Percentiles rank a stretch among this genome's conserved stretches.
Conservation (phyloP, 2,888 invertebrate species). For the Eustalomyia histrio region DNA sequence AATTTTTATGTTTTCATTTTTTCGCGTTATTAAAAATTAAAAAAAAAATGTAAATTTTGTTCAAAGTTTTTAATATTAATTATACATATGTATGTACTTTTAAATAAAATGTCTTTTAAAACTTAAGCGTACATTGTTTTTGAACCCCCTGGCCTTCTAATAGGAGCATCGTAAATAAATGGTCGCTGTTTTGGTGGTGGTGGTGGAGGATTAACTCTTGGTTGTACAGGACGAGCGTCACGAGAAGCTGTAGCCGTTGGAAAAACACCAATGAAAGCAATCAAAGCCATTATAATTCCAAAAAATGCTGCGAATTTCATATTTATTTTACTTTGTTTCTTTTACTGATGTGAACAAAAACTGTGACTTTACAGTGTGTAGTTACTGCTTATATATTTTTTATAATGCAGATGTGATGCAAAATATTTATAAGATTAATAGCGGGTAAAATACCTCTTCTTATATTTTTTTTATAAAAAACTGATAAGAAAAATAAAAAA, state of each 20-base stretch:
- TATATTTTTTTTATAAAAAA: constrained; percentile 2
- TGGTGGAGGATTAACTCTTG: constrained; percentile 33
- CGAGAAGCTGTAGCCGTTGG: constrained; percentile 30
- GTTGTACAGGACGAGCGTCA: constrained; percentile 40
- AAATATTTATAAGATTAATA: constrained; percentile 3
- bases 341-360: constrained; percentile 10
- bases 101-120: not conserved
- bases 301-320: constrained; percentile 45
- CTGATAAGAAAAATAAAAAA: constrained; percentile 29
- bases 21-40: too few relatives aligned
- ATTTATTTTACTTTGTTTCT: not conserved
- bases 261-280: constrained; percentile 43
- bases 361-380: constrained; percentile 21
- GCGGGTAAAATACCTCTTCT: constrained; percentile 36
- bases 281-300: constrained; percentile 13
- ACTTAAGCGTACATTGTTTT: constrained; percentile 54
- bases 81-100: too few relatives aligned
- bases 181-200: constrained; percentile 50
- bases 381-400: constrained; percentile 20
- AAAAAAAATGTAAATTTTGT: too few relatives aligned
- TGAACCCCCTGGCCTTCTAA: constrained; percentile 47
- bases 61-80: too few relatives aligned
- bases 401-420: not conserved
- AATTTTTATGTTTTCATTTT: too few relatives aligned
- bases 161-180: constrained; percentile 55